Evolutionary conservation across 1,140 invertebrate species (phyloP).

Genomic region (Trichomalopsis sarcophagae): DNA sequence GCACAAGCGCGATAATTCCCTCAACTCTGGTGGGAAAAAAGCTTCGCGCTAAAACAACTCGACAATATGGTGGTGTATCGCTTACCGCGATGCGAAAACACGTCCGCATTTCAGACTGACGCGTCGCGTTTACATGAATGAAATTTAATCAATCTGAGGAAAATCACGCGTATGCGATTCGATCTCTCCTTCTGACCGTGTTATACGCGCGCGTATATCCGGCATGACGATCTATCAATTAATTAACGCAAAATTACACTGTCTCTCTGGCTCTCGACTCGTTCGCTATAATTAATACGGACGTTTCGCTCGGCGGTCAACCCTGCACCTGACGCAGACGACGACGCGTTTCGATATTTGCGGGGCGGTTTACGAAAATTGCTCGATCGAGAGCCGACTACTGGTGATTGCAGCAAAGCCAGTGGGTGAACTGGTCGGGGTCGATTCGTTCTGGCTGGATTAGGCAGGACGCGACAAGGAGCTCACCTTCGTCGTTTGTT

Average conservation of each 20-base stretch:
- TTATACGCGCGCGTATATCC: slow-evolving; percentile 54
- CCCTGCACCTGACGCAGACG: slow-evolving; percentile 3
- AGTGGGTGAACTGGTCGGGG: neutral
- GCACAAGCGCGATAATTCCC: no score
- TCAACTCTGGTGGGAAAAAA: no score
- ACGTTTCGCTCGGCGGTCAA: neutral
- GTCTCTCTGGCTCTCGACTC: slow-evolving; percentile 50
- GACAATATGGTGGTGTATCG: no score
- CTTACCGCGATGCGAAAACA: neutral
- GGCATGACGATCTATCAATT: slow-evolving; percentile 65
- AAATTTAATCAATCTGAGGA: slow-evolving; percentile 66
- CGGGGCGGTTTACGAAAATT: slow-evolving; percentile 1
- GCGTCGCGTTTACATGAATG: slow-evolving; percentile 59
- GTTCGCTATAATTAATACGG: slow-evolving; percentile 24
- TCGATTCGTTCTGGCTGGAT: neutral
- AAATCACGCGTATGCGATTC: slow-evolving; percentile 54
- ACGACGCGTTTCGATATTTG: slow-evolving; percentile 6
- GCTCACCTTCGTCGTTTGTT: neutral
- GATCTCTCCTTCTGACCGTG: neutral
- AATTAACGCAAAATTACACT: slow-evolving; percentile 66
- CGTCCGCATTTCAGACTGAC: neutral
- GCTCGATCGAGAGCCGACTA: neutral
- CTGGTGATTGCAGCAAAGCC: neutral
- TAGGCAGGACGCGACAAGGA: neutral
- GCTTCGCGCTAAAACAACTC: neutral